Evolutionary conservation across 2,888 invertebrate genomes (phyloP).

Genomic region (Empis livida): DNA sequence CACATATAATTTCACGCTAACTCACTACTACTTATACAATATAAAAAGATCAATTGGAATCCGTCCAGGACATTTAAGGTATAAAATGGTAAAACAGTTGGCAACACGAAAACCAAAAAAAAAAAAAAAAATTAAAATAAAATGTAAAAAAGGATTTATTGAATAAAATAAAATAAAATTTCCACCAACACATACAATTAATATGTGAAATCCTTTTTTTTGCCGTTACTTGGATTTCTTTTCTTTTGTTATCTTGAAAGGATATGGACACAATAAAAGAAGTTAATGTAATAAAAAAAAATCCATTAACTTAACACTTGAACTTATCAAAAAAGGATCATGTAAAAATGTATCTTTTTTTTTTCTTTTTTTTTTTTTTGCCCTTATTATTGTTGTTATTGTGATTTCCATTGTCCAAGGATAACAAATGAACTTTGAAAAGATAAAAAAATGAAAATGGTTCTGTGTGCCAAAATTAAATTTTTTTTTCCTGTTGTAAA

Average conservation of each 20-base stretch:
- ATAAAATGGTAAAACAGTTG: conserved; percentile 20
- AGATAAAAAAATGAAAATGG: not conserved
- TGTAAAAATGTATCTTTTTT: too few relatives aligned
- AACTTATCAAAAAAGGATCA: too few relatives aligned
- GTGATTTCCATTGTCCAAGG: conserved; percentile 1
- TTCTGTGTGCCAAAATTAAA: too few relatives aligned
- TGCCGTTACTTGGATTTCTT: too few relatives aligned
- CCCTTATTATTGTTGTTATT: not conserved
- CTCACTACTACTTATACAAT: conserved; percentile 19
- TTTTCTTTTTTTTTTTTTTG: too few relatives aligned
- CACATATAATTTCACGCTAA: conserved; percentile 22
- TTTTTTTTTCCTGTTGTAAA: too few relatives aligned
- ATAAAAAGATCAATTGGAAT: conserved; percentile 37
- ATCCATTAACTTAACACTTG: too few relatives aligned
- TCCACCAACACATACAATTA: not conserved
- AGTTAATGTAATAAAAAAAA: too few relatives aligned
- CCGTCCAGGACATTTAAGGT: conserved; percentile 39
- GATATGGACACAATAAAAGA: too few relatives aligned
- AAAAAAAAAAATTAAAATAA: conserved; percentile 6
- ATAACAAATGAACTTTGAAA: conserved; percentile 3
- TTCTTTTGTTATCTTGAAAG: too few relatives aligned
- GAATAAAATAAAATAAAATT: conserved; percentile 7
- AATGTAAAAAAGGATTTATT: not conserved
- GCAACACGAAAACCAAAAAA: conserved; percentile 3
- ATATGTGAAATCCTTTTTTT: not conserved